phyloP scores from a whole-genome alignment of 2,797 vertebrate genomes.

The Miichthys miiuy region DNA sequence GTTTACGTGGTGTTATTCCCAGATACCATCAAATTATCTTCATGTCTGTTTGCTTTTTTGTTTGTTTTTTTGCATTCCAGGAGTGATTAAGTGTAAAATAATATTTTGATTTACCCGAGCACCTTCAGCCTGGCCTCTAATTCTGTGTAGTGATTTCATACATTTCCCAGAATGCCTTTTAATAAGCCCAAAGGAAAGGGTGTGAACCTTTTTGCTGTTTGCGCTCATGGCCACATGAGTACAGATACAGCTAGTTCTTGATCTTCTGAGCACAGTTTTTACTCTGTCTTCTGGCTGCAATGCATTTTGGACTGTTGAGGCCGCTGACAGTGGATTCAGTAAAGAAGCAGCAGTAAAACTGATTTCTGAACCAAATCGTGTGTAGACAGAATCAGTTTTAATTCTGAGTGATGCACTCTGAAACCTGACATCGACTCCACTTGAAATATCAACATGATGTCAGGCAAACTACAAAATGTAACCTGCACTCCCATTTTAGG shows the following conservation, averaged over 20 bases:
- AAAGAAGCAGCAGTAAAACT: not conserved
- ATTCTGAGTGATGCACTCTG: not conserved
- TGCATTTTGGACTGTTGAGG: not conserved
- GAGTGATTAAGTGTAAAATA: not conserved
- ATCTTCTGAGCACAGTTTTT: not conserved
- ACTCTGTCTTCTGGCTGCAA: not conserved
- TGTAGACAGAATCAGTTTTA: not conserved
- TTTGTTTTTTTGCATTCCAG: conserved; percentile 1
- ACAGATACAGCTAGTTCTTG: not conserved
- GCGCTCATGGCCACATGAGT: not conserved
- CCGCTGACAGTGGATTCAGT: not conserved
- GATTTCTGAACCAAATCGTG: not conserved
- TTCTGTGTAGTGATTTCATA: conserved; percentile 8
- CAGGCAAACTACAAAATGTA: not conserved
- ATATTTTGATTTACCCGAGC: not conserved
- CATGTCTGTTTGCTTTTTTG: not conserved
- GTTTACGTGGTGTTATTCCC: not conserved
- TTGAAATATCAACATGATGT: not conserved
- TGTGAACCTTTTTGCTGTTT: conserved; percentile 16
- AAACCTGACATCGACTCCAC: not conserved
- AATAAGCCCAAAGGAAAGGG: not conserved
- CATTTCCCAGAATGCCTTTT: conserved; percentile 24
- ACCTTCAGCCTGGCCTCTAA: not conserved
- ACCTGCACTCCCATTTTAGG: not conserved
- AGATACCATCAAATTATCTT: not conserved